phyloP scores from a whole-genome alignment of 37 sponge, comb jelly and placozoan species.

The Mnemiopsis leidyi region DNA sequence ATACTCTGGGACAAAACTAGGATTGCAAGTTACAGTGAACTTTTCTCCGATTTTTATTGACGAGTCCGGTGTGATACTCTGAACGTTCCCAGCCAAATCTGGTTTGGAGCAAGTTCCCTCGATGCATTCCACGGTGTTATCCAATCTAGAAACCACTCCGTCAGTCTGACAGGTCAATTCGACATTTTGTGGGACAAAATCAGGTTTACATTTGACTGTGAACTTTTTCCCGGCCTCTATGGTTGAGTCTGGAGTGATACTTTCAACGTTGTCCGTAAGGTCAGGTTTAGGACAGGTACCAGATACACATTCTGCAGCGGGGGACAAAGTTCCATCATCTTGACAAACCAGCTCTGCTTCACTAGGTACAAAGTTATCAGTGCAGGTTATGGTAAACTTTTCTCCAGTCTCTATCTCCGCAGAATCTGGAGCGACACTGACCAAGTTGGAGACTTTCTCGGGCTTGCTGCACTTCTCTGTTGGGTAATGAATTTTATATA shows the following conservation, averaged over 20 bases:
- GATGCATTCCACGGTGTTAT: not conserved
- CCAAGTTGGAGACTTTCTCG: not conserved
- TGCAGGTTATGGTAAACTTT: not conserved
- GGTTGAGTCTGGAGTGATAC: not conserved
- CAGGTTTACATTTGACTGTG: not conserved
- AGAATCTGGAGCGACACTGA: not conserved
- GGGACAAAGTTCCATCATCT: not conserved
- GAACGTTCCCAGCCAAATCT: not conserved
- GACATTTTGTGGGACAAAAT: not conserved
- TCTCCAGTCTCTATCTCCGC: not conserved
- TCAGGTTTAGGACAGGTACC: not conserved
- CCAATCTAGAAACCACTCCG: not conserved
- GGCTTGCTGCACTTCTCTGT: not conserved
- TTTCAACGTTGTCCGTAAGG: not conserved
- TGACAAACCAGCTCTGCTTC: not conserved
- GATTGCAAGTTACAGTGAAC: not conserved
- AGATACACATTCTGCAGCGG: not conserved
- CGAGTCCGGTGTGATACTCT: not conserved
- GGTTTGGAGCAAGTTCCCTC: not conserved
- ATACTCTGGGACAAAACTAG: not conserved
- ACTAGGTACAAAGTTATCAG: not conserved
- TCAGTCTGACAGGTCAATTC: not conserved
- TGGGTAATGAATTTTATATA: too few species aligned
- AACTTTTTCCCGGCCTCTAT: not conserved
- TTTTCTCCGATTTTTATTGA: not conserved